Evolutionary conservation across 2,888 invertebrate genomes (phyloP), one percentile per base, ranked within the genome.

Genomic region (Synergus itoensis): DNA sequence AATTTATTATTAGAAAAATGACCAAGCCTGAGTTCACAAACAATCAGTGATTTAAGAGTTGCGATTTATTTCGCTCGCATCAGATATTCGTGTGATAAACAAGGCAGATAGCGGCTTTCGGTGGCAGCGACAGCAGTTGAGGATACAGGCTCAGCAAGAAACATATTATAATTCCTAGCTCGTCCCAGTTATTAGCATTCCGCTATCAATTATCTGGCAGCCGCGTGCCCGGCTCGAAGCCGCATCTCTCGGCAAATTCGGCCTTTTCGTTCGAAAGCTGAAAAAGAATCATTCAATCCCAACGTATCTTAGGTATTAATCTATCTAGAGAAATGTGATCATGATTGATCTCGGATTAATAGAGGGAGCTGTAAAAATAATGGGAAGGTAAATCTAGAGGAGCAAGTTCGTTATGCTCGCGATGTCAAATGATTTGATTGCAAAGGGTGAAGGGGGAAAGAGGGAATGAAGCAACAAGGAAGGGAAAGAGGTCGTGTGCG

Each of bases 171-270:
- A 91, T 91, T 89, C 90, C 85, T 83, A 87, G 89, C 89, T 88
- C 89, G 90, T 90, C 83, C 88, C 85, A 86, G 88, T 90, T 89
- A 91, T 91, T 91, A 91, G 91, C 90, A 91, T 91, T 90, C 88
- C 87, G 89, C 89, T 90, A 91, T 91, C 89, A 91, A 91, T 91
- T 91, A 91, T 91, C 87, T 88, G 82, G 83, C 82, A 84, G 85
- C 83, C 85, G 86, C 85, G 86, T 85, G 85, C 85, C 83, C 83
- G 78, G 77, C n/a, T 53, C 53, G 53, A 53, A 53, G 53, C 53
- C 82, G 83, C 82, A 79, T 79, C 79, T 78, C 80, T 76, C 80
- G 80, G 81, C 80, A 80, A 81, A 81, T 82, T 79, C 76, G 73
- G 77, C 80, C 78, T 83, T 84, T 84, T 82, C 73, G 80, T 79